phyloP scores from a whole-genome alignment of 1,140 invertebrate genomes.

The Onthophagus taurus region DNA sequence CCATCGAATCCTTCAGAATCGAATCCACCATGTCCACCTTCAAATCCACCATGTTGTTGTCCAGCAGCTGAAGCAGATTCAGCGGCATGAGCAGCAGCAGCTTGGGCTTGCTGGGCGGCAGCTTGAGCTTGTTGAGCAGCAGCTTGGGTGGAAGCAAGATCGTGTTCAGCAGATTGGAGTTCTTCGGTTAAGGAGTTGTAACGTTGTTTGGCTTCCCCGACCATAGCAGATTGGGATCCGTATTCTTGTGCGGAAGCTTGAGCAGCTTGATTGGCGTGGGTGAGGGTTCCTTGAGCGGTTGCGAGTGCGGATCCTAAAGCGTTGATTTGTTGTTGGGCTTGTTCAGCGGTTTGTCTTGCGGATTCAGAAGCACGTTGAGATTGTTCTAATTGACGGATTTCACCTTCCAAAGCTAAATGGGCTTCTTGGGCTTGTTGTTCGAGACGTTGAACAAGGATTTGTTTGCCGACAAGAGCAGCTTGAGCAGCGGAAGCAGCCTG shows the following conservation, averaged over 20 bases:
- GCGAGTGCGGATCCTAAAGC: constrained; percentile 48
- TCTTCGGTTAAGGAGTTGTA: constrained; percentile 51
- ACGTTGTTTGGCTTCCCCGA: constrained; percentile 53
- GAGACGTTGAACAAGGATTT: constrained; percentile 48
- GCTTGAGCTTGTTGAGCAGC: constrained; percentile 52
- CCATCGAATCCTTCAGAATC: background rate
- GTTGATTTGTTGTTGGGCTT: constrained; percentile 55
- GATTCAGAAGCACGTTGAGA: constrained; percentile 54
- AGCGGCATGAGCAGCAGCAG: constrained; percentile 44
- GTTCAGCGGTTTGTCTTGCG: constrained; percentile 52
- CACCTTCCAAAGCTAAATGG: constrained; percentile 49
- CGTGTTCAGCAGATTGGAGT: constrained; percentile 51
- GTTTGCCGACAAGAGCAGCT: constrained; percentile 56
- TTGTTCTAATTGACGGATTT: constrained; percentile 55
- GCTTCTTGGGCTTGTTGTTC: constrained; percentile 56
- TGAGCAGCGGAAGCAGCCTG: constrained; percentile 53
- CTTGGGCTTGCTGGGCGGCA: constrained; percentile 43
- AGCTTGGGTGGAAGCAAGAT: constrained; percentile 54
- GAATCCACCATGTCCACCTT: constrained; percentile 20
- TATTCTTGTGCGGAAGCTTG: constrained; percentile 55
- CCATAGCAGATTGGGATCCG: constrained; percentile 59
- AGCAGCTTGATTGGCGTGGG: constrained; percentile 52
- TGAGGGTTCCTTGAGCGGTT: constrained; percentile 55
- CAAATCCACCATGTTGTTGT: constrained; percentile 18
- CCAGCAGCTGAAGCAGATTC: constrained; percentile 41